Evolutionary conservation across 2,888 invertebrate genomes (phyloP).

Genomic region (Nephrocerus scutellatus): DNA sequence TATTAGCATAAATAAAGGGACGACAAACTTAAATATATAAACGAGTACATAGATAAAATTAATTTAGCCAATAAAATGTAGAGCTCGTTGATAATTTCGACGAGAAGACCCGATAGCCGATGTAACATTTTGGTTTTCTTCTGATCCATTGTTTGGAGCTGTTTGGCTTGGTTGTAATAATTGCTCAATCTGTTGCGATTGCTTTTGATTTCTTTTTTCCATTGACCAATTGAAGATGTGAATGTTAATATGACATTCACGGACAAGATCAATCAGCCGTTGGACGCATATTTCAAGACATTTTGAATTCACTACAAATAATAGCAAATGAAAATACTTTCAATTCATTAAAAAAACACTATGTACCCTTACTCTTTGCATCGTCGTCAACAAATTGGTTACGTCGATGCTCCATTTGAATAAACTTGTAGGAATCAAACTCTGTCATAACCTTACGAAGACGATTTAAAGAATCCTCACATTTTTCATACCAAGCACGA

Average conservation of each 20-base stretch:
- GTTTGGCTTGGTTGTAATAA: slow-evolving; percentile 1
- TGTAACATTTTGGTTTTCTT: too few species aligned
- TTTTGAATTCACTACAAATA: slow-evolving; percentile 24
- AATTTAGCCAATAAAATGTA: slow-evolving; percentile 20
- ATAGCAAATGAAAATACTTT: not conserved
- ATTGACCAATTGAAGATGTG: slow-evolving; percentile 36
- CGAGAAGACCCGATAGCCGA: too few species aligned
- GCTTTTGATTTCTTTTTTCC: slow-evolving; percentile 20
- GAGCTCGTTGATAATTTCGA: slow-evolving; percentile 12
- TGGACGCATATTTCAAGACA: slow-evolving; percentile 24
- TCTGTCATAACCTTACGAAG: slow-evolving; percentile 5
- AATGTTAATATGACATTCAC: slow-evolving; percentile 29
- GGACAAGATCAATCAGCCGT: slow-evolving; percentile 28
- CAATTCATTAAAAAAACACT: too few species aligned
- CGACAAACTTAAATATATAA: too few species aligned
- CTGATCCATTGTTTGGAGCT: too few species aligned
- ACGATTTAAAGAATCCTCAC: slow-evolving; percentile 24
- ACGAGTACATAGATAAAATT: too few species aligned
- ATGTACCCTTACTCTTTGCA: slow-evolving; percentile 25
- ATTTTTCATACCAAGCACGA: slow-evolving; percentile 27
- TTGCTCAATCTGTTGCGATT: not conserved
- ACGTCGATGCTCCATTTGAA: slow-evolving; percentile 31
- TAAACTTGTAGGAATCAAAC: slow-evolving; percentile 18
- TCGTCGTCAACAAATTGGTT: slow-evolving; percentile 22
- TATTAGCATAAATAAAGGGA: too few species aligned